Base-by-base conservation (phyloP, 2,797 vertebrate genomes). In the Sebastes umbrosus region DNA sequence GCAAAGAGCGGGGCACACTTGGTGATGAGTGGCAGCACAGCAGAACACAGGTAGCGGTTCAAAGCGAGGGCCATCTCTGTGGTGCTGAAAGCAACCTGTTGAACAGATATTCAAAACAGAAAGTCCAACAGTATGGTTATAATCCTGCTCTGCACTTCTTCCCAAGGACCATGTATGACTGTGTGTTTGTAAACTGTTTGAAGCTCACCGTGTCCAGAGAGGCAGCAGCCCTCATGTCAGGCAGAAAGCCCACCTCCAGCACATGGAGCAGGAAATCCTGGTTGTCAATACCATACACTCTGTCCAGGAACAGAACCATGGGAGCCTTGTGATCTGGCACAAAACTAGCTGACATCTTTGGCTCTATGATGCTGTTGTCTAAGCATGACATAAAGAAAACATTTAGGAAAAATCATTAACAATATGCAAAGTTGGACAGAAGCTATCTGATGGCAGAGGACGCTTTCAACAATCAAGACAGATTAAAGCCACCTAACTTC, bases 41-140 rank as follows among this genome's bases (percentile, higher is more conserved):
- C 97, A 25, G 94, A 92, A 84, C 98, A 98, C 75, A 99, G 95
- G 93, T 99, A 99, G 1, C 98, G 97, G 90, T 99, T 99, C 89
- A 99, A 90, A 2, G 98, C 98, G 52, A 99, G 95, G 1, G 97
- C 97, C 98, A 99, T 99, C 93, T 99, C 98, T 6, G 98, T 99
- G 24, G 98, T 99, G 92, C 98, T 96, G 92, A 99, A 98, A 1
- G 97, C 95, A 12, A 94, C 97, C 98, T 99, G 91, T 8, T 32
- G 62, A 64, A 27, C 16, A 68, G 55, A 82, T 31, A 82, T 10
- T 31, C 6, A 43, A 43, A 43, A 43, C 14, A 43, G 39, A 43
- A 16, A 77, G 13, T 63, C 11, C 12, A 50, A 58, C 16, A 20
- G 14, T 8, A 8, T 3, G 6, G 2, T 60, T 50, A 8, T 22